These are phyloP conservation scores for Mylabris sibirica DNA, from an alignment of 2,888 invertebrate species.

Conservation along the genomic window DNA sequence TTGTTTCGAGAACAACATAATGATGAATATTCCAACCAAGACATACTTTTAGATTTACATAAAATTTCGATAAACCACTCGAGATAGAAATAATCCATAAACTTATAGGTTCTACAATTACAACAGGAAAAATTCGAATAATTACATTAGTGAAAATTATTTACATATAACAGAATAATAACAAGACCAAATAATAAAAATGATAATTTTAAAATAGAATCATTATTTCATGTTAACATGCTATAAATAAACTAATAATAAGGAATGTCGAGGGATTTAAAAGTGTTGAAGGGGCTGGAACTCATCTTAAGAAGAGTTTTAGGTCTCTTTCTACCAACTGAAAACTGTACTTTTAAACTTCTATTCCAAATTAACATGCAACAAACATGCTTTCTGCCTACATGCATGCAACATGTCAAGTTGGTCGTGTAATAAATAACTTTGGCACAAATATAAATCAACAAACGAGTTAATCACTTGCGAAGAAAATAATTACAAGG, in stretches of 20 bases:
- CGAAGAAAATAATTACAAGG: slow-evolving; percentile 63
- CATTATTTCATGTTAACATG: slow-evolving; percentile 22
- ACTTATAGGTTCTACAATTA: background rate
- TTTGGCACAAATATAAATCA: slow-evolving; percentile 61
- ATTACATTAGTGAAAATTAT: background rate
- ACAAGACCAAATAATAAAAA: background rate
- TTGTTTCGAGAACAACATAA: background rate
- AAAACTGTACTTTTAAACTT: slow-evolving; percentile 39
- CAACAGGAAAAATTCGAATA: background rate
- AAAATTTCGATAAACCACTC: background rate
- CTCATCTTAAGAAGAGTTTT: slow-evolving; percentile 17
- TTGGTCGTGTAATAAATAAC: slow-evolving; percentile 58
- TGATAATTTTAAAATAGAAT: background rate
- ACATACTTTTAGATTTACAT: background rate
- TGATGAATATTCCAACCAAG: background rate
- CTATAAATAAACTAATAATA: slow-evolving; percentile 25
- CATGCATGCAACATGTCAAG: slow-evolving; percentile 62
- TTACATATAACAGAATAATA: background rate
- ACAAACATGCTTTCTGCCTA: slow-evolving; percentile 61
- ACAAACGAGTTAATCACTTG: slow-evolving; percentile 63
- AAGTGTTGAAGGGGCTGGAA: slow-evolving; percentile 30
- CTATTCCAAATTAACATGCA: slow-evolving; percentile 61
- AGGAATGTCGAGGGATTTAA: slow-evolving; percentile 18
- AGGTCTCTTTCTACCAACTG: slow-evolving; percentile 17
- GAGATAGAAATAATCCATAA: background rate